These are phyloP conservation scores for Lucinisca nassula DNA, from an alignment of 2,888 invertebrate species.

Conservation along the genomic window DNA sequence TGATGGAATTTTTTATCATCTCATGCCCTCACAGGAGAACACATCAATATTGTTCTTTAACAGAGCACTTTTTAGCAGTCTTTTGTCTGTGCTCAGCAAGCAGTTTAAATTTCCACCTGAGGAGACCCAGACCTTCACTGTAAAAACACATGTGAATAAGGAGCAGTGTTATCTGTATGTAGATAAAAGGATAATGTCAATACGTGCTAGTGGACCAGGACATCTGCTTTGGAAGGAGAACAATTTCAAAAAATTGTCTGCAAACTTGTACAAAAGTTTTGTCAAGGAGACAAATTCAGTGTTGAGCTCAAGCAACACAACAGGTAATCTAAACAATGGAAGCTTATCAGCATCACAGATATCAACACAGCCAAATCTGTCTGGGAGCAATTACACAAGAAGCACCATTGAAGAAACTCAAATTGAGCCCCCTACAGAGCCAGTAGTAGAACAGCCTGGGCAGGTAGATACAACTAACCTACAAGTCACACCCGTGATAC, in stretches of 20 bases:
- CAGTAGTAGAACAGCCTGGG: not conserved
- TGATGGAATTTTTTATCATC: not conserved
- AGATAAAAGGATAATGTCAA: not conserved
- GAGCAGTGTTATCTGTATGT: not conserved
- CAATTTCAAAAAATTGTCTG: not conserved
- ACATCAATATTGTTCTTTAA: not conserved
- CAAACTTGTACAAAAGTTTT: not conserved
- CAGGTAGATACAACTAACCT: not conserved
- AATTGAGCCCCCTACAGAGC: not conserved
- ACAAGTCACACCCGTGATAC: not conserved
- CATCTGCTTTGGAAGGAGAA: not conserved
- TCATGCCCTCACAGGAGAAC: not conserved
- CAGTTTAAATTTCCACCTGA: not conserved
- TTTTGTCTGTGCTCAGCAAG: not conserved
- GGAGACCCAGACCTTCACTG: not conserved
- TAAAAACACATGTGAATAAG: not conserved
- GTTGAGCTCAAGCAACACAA: not conserved
- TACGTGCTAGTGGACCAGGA: slow-evolving; percentile 2
- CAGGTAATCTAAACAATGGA: not conserved
- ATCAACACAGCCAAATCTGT: slow-evolving; percentile 1
- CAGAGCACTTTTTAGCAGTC: not conserved
- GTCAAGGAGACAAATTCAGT: not conserved
- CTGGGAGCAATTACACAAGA: not conserved
- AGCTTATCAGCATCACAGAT: not conserved
- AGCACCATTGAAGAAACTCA: not conserved